Percentiles rank a stretch among this genome's conserved stretches.
Evolutionary conservation across 2,888 invertebrate genomes (phyloP).

Genomic region (Acholoe squamosa): DNA sequence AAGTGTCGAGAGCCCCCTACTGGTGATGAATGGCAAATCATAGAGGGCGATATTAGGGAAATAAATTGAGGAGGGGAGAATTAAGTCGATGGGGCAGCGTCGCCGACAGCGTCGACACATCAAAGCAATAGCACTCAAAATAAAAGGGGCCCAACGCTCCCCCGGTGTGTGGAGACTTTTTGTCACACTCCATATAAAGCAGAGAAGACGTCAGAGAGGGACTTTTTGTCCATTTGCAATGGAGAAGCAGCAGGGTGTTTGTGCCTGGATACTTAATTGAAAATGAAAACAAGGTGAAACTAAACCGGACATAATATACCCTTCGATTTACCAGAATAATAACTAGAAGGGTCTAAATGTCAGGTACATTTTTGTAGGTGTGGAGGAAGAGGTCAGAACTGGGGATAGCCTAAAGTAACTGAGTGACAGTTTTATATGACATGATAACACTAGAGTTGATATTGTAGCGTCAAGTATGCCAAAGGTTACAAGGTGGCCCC

Average conservation of each 20-base stretch:
- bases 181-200: background rate
- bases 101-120: conserved; percentile 35
- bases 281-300: conserved; percentile 2
- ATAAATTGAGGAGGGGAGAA: conserved; percentile 56
- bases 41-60: conserved; percentile 60
- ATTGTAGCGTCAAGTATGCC: too few species aligned
- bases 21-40: conserved; percentile 59
- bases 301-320: background rate
- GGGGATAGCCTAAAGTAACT: too few species aligned
- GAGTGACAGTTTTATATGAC: too few species aligned
- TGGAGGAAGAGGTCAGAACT: background rate
- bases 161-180: background rate
- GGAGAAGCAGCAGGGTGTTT: background rate
- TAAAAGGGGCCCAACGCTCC: conserved; percentile 25
- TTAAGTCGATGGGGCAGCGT: conserved; percentile 28
- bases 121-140: conserved; percentile 37
- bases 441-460: too few species aligned
- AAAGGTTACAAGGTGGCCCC: too few species aligned
- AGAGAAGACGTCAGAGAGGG: background rate
- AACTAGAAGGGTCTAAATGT: too few species aligned
- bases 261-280: background rate
- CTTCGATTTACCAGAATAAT: too few species aligned
- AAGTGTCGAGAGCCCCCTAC: conserved; percentile 52
- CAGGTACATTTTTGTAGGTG: background rate
- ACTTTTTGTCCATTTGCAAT: background rate